A percentile compares a stretch with the other conserved stretches of the same genome.
phyloP scores from a whole-genome alignment of 2,797 vertebrate genomes.

The Galaxias olidus region DNA sequence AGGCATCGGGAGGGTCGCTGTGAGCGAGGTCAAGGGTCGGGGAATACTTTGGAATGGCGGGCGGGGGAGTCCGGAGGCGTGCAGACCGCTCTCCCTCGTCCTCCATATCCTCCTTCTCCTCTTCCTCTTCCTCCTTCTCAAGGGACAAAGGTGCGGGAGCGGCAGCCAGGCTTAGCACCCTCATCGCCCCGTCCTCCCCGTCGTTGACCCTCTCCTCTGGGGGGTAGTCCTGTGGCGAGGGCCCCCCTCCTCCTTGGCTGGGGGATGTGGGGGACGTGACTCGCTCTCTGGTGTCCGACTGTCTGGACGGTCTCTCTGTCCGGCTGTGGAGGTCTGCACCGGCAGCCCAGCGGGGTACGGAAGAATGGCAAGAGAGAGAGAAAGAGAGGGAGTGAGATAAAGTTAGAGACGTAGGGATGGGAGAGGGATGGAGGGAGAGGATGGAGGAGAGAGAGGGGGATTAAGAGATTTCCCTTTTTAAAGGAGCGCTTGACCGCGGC shows the following conservation, averaged over 20 bases:
- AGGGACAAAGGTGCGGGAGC: no score
- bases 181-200: no score
- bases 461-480: slow-evolving; percentile 38
- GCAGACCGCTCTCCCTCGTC: slow-evolving; percentile 34
- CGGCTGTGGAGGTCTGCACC: no score
- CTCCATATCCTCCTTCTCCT: background rate
- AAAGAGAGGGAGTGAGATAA: slow-evolving; percentile 5
- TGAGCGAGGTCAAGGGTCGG: slow-evolving; percentile 44
- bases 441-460: slow-evolving; percentile 33
- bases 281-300: background rate
- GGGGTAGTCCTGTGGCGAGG: no score
- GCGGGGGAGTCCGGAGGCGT: slow-evolving; percentile 42
- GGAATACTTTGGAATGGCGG: slow-evolving; percentile 29
- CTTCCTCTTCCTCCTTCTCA: no score
- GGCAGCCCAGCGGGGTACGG: background rate
- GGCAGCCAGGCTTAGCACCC: no score
- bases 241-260: no score
- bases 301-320: background rate
- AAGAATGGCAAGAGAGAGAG: slow-evolving; percentile 10
- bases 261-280: no score
- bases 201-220: no score
- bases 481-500: slow-evolving; percentile 41
- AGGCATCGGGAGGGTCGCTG: slow-evolving; percentile 69
- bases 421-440: slow-evolving; percentile 1
- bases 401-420: slow-evolving; percentile 9